Evolutionary conservation across 1,140 invertebrate genomes (phyloP).

Genomic region (Sinella curviseta): DNA sequence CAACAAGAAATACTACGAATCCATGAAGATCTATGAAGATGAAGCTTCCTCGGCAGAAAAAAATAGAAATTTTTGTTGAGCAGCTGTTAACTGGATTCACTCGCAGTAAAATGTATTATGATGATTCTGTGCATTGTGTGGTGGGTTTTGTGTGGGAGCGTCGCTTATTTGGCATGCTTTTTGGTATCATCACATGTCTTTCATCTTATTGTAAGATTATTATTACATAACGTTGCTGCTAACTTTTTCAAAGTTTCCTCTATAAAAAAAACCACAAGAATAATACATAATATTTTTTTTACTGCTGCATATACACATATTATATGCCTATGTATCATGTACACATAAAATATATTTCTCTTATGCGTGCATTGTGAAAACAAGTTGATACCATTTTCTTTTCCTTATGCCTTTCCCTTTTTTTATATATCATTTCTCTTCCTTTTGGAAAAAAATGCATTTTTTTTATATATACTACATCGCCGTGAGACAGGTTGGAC

Average conservation of each 20-base stretch:
- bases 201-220: too few relatives aligned
- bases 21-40: neutral
- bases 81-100: neutral
- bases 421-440: neutral
- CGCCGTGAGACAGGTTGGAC: constrained; percentile 19
- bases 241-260: too few relatives aligned
- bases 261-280: too few relatives aligned
- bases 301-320: too few relatives aligned
- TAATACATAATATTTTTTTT: too few relatives aligned
- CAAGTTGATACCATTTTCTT: neutral
- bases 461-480: neutral
- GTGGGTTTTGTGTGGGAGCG: neutral
- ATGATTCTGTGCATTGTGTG: too few relatives aligned
- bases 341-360: neutral
- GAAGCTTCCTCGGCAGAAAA: neutral
- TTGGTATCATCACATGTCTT: neutral
- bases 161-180: neutral
- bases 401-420: neutral
- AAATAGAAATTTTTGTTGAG: neutral
- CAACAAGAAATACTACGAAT: neutral
- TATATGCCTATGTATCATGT: too few relatives aligned
- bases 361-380: neutral
- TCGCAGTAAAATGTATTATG: too few relatives aligned
- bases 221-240: too few relatives aligned
- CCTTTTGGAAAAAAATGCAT: neutral